A percentile compares a stretch with the other conserved stretches of the same genome.
Conservation (phyloP, 2,113 vertebrate genomes). For the Machaerirhynchus nigripectus region DNA sequence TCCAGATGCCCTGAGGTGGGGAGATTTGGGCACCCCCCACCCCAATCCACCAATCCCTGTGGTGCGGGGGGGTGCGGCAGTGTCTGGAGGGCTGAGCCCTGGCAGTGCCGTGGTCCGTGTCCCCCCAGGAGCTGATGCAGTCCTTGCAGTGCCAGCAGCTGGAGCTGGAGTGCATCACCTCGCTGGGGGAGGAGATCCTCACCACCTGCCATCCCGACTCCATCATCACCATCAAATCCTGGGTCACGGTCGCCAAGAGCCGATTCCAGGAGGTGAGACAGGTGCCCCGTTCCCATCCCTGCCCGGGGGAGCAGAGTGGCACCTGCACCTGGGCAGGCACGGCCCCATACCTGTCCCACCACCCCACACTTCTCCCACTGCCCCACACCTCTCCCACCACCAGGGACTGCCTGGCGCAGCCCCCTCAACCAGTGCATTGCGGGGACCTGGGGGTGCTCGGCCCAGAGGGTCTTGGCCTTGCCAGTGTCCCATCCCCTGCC, state of each 20-base stretch:
- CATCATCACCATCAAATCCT: conserved; percentile 82
- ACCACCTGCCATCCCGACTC: conserved; percentile 82
- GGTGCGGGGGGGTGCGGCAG: accelerated
- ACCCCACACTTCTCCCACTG: accelerated
- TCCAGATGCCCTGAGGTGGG: background rate
- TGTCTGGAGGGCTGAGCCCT: accelerated
- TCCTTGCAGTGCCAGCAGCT: conserved; percentile 73
- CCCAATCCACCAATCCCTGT: accelerated
- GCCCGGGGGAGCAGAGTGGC: accelerated
- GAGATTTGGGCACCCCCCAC: background rate
- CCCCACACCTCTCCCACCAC: background rate
- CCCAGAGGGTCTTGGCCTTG: accelerated
- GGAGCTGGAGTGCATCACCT: conserved; percentile 78
- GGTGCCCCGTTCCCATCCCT: accelerated
- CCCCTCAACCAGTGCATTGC: accelerated
- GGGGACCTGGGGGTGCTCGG: background rate
- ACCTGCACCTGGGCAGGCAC: accelerated
- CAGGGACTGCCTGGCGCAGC: accelerated
- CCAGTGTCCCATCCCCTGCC: too few relatives aligned
- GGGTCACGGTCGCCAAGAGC: conserved; percentile 82
- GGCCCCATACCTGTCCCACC: background rate
- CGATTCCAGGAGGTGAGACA: conserved; percentile 84
- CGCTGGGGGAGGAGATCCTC: conserved; percentile 83
- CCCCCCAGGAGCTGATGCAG: conserved; percentile 73
- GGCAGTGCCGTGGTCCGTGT: accelerated